phyloP scores from a whole-genome alignment of 2,888 invertebrate species.

The Sepioteuthis lessoniana region DNA sequence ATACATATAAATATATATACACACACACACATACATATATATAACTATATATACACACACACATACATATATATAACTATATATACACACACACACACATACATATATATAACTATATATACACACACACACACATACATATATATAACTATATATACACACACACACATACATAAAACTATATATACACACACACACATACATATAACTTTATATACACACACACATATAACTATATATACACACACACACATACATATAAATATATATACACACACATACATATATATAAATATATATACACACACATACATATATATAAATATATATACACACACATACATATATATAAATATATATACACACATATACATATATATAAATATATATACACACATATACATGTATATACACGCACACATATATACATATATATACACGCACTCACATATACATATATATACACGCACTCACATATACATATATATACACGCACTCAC shows the following conservation, averaged over 20 bases:
- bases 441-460: not conserved
- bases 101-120: too few relatives aligned
- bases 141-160: not conserved
- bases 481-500: not conserved
- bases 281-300: not conserved
- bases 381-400: not conserved
- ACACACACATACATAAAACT: not conserved
- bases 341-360: not conserved
- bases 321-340: not conserved
- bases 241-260: not conserved
- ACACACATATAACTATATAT: too few relatives aligned
- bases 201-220: not conserved
- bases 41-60: too few relatives aligned
- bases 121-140: too few relatives aligned
- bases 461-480: not conserved
- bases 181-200: not conserved
- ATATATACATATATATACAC: not conserved
- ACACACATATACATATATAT: not conserved
- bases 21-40: not conserved
- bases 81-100: too few relatives aligned
- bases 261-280: not conserved
- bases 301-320: not conserved
- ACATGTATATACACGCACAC: not conserved
- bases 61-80: too few relatives aligned
- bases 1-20: not conserved